Percentiles rank a stretch among this genome's conserved stretches.
Conservation (phyloP, 2,888 invertebrate genomes). For the Anticlea derivata region DNA sequence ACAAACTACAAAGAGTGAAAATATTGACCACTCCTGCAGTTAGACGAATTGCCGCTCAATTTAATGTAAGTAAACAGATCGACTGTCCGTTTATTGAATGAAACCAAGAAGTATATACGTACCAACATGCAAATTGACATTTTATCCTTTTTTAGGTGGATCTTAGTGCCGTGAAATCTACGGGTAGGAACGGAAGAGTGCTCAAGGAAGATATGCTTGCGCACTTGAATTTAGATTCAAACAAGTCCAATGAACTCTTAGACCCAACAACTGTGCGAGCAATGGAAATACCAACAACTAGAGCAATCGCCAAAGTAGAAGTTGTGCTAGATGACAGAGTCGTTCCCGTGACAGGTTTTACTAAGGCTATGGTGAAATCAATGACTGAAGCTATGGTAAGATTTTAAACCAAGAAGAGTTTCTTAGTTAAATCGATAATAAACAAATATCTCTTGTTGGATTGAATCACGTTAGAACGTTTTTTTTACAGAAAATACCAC, state of each 20-base stretch:
- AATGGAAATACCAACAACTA: constrained; percentile 46
- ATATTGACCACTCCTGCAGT: constrained; percentile 96
- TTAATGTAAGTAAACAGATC: constrained; percentile 84
- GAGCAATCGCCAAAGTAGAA: constrained; percentile 54
- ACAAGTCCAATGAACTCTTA: constrained; percentile 75
- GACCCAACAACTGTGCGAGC: constrained; percentile 46
- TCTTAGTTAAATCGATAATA: too few species aligned
- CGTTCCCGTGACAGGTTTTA: constrained; percentile 91
- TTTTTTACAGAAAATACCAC: constrained; percentile 90
- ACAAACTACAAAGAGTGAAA: constrained; percentile 56
- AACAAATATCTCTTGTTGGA: too few species aligned
- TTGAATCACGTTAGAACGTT: too few species aligned
- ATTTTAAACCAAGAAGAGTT: background rate
- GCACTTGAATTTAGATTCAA: constrained; percentile 84
- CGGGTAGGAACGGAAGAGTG: constrained; percentile 95
- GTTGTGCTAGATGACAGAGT: constrained; percentile 72
- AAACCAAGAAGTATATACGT: too few species aligned
- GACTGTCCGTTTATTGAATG: background rate
- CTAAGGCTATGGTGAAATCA: constrained; percentile 96
- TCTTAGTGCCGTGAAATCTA: constrained; percentile 87
- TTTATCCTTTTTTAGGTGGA: constrained; percentile 79
- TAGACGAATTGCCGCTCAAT: constrained; percentile 94
- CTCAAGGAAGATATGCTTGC: constrained; percentile 97
- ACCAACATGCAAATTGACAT: background rate
- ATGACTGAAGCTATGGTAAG: constrained; percentile 94